Conservation (phyloP, 1,140 invertebrate genomes). For the Trichonephila inaurata region DNA sequence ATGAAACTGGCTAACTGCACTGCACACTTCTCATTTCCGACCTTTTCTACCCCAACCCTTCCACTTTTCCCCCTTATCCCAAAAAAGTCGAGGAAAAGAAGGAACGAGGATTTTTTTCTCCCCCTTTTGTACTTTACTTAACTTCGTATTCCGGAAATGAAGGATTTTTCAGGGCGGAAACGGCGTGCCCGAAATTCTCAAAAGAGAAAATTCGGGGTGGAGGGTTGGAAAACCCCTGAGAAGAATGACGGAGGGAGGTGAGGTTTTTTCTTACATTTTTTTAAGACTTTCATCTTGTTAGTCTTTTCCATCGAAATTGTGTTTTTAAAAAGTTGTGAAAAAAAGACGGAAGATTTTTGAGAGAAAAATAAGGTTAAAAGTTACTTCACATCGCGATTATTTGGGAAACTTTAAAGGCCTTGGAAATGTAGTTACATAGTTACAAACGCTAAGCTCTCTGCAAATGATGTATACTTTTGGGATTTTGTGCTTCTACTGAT, state of each 20-base stretch:
- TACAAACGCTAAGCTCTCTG: neutral
- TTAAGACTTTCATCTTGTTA: neutral
- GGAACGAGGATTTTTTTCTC: neutral
- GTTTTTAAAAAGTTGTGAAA: neutral
- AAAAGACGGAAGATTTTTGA: neutral
- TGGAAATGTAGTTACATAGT: neutral
- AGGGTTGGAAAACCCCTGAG: neutral
- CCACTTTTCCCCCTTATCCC: too few species aligned
- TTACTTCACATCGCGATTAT: neutral
- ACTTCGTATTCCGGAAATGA: conserved; percentile 56
- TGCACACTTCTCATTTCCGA: conserved; percentile 9
- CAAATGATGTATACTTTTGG: neutral
- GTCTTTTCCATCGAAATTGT: neutral
- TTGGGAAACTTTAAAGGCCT: neutral
- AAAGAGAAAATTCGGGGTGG: neutral
- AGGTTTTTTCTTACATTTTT: neutral
- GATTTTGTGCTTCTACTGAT: neutral
- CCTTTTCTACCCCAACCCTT: conserved; percentile 17
- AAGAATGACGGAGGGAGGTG: neutral
- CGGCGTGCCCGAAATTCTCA: conserved; percentile 58
- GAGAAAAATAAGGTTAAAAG: conserved; percentile 22
- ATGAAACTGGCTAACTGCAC: conserved; percentile 26
- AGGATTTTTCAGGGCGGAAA: conserved; percentile 71
- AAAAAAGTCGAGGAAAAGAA: neutral
- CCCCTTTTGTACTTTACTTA: conserved; percentile 53